Conservation (phyloP, 2,113 vertebrate species). For the Falco punctatus region DNA sequence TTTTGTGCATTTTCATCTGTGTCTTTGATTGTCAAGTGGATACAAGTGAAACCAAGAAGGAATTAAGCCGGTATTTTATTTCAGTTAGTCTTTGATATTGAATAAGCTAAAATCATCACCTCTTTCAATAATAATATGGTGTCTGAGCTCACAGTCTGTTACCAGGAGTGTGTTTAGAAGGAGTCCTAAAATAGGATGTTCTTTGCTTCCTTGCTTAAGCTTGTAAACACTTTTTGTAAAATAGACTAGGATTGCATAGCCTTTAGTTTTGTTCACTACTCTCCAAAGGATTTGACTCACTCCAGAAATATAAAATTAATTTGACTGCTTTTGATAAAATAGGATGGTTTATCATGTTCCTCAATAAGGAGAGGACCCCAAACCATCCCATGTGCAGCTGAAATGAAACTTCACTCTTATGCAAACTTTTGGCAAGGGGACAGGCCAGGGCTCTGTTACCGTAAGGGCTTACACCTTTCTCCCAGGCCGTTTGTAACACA, state of each 20-base stretch:
- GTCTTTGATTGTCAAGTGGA: neutral
- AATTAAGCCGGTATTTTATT: neutral
- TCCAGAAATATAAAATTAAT: neutral
- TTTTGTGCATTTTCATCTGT: neutral
- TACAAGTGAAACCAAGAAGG: neutral
- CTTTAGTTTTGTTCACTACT: neutral
- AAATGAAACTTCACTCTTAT: neutral
- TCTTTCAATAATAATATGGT: neutral
- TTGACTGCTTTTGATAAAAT: neutral
- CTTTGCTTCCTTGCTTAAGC: neutral
- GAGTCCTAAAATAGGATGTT: neutral
- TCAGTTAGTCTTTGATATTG: neutral
- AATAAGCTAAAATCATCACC: neutral
- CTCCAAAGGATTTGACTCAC: neutral
- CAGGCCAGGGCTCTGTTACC: neutral
- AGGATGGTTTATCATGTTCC: neutral
- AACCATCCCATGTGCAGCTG: neutral
- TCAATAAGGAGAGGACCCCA: constrained; percentile 8
- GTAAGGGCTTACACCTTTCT: neutral
- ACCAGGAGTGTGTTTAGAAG: neutral
- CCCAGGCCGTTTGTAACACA: neutral
- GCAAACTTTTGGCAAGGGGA: neutral
- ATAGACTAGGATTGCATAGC: neutral
- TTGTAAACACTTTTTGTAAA: neutral
- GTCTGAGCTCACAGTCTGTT: neutral